Conservation (phyloP, 2,888 invertebrate genomes). For the Ectropis crepuscularia region DNA sequence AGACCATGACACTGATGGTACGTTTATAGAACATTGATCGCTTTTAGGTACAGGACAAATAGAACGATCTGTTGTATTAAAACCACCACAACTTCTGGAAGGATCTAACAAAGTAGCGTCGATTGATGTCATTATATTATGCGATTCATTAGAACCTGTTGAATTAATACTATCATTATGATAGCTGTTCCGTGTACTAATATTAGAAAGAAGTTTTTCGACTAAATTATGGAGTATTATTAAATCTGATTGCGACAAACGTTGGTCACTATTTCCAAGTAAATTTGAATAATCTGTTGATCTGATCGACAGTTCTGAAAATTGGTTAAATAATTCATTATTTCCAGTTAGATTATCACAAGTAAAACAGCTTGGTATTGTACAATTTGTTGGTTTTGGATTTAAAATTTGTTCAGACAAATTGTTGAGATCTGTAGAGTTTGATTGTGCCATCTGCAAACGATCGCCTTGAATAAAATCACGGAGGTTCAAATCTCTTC, state of each 20-base stretch:
- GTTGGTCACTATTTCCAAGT: background rate
- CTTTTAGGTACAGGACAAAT: conserved; percentile 4
- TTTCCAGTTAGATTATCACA: background rate
- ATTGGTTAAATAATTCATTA: background rate
- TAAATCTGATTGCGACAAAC: background rate
- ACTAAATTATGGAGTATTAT: conserved; percentile 3
- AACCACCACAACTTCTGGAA: background rate
- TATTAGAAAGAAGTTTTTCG: background rate
- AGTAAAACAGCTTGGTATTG: background rate
- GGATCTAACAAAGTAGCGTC: background rate
- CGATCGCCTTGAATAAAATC: background rate
- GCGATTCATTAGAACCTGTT: background rate
- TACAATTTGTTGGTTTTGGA: background rate
- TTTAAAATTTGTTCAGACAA: conserved; percentile 16
- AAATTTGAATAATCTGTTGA: background rate
- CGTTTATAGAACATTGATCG: conserved; percentile 14
- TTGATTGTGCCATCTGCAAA: background rate
- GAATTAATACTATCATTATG: no score
- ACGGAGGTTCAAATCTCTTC: background rate
- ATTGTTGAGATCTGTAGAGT: conserved; percentile 13
- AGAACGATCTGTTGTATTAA: background rate
- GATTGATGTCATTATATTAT: background rate
- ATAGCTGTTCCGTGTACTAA: background rate
- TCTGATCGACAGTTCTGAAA: background rate
- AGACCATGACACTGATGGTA: background rate